Evolutionary conservation across 2,888 invertebrate species (phyloP).

Genomic region (Gastracanthus pulcherrimus): DNA sequence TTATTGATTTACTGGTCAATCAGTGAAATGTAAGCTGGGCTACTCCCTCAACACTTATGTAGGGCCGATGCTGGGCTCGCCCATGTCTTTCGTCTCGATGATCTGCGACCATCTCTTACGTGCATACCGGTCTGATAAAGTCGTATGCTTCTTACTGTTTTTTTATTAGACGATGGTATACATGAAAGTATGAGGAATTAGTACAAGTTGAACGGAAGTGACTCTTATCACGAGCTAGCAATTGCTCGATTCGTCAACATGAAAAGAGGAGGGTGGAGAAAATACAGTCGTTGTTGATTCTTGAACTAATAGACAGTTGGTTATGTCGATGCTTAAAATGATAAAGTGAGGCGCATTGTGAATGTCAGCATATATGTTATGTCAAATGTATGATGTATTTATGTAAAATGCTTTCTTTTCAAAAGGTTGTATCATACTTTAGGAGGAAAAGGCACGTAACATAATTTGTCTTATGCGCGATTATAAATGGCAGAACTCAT

Average conservation of each 20-base stretch:
- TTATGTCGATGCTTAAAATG: no score
- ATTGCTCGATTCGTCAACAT: no score
- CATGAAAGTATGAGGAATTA: no score
- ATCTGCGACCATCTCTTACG: no score
- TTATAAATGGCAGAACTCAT: background rate
- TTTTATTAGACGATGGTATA: background rate
- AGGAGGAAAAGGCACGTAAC: background rate
- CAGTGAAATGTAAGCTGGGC: slow-evolving; percentile 23
- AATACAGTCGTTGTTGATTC: background rate
- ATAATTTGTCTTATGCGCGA: background rate
- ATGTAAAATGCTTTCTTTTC: background rate
- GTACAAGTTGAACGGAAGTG: no score
- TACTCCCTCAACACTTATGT: no score
- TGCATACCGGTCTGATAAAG: background rate
- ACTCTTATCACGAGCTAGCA: no score
- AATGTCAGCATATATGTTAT: background rate
- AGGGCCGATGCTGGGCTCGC: no score
- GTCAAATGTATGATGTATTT: background rate
- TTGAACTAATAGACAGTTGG: no score
- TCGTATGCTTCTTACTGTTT: background rate
- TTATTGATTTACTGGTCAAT: slow-evolving; percentile 55
- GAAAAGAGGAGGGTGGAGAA: background rate
- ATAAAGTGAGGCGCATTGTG: background rate
- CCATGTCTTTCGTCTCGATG: no score
- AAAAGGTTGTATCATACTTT: background rate